A percentile compares a stretch with the other conserved stretches of the same genome.
These are phyloP conservation scores for Diplosoma virens DNA, from an alignment of 23 tunicate genomes.

Conservation along the genomic window DNA sequence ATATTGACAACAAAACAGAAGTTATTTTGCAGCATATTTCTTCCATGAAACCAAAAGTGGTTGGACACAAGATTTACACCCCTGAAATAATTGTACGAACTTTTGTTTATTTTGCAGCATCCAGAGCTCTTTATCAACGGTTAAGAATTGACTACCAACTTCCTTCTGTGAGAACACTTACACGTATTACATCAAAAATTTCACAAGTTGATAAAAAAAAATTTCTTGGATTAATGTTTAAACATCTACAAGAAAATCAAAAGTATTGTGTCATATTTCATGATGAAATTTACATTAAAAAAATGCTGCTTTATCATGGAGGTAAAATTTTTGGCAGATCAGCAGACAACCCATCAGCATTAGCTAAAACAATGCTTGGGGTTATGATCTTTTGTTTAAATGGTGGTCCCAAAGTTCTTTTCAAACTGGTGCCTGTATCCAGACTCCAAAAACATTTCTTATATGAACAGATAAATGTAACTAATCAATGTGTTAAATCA, in stretches of 20 bases:
- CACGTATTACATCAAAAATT: constrained; percentile 20
- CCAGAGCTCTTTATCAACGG: constrained; percentile 14
- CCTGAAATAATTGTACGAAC: not conserved
- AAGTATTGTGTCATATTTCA: constrained; percentile 2
- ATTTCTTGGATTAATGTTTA: not conserved
- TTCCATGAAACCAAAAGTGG: not conserved
- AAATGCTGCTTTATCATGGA: constrained; percentile 18
- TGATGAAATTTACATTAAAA: constrained; percentile 22
- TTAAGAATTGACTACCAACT: constrained; percentile 2
- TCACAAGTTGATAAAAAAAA: constrained; percentile 10
- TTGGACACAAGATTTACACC: not conserved
- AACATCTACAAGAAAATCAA: not conserved
- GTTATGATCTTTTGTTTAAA: not conserved
- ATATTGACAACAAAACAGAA: not conserved
- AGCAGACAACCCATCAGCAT: constrained; percentile 8
- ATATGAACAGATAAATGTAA: not conserved
- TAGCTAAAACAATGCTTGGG: constrained; percentile 22
- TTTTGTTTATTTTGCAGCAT: constrained; percentile 23
- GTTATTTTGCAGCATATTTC: constrained; percentile 7
- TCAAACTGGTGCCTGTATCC: not conserved
- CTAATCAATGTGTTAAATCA: not conserved
- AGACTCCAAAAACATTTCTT: not conserved
- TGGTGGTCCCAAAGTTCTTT: not conserved
- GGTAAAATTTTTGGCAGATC: constrained; percentile 12
- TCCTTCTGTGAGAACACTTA: not conserved